Evolutionary conservation across 2,888 invertebrate species (phyloP).

Genomic region (Zhengitettix transpicula): DNA sequence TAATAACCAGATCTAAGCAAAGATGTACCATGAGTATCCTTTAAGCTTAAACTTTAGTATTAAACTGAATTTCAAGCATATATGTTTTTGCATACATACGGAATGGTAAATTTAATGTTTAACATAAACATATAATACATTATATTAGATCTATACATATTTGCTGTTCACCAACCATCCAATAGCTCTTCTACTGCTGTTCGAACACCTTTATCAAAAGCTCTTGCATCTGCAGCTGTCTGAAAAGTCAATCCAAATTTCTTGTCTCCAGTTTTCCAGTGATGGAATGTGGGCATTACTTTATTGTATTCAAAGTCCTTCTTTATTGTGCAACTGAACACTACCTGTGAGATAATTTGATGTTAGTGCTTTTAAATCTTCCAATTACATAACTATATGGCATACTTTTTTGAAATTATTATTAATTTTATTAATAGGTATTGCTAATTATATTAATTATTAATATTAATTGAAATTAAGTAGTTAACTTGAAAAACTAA

Average conservation of each 20-base stretch:
- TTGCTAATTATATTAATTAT: neutral
- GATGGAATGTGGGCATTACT: constrained; percentile 97
- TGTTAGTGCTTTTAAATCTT: too few relatives aligned
- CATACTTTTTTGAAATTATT: neutral
- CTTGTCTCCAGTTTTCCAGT: constrained; percentile 92
- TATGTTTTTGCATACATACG: too few relatives aligned
- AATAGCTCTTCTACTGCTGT: constrained; percentile 77
- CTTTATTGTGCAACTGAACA: constrained; percentile 85
- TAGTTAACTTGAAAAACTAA: too few relatives aligned
- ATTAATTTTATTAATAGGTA: neutral
- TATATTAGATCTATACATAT: neutral
- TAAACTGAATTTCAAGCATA: too few relatives aligned
- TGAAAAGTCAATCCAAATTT: constrained; percentile 92
- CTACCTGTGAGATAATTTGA: constrained; percentile 42
- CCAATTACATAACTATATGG: neutral
- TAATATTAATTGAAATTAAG: too few relatives aligned
- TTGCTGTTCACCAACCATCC: constrained; percentile 55
- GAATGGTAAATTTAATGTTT: too few relatives aligned
- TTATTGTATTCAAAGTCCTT: constrained; percentile 93
- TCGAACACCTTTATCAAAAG: constrained; percentile 83
- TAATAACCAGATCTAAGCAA: too few relatives aligned
- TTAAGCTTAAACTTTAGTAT: too few relatives aligned
- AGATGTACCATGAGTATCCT: too few relatives aligned
- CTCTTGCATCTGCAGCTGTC: constrained; percentile 84
- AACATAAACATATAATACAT: neutral